These are phyloP conservation scores for Muscicapa striata DNA, from an alignment of 2,797 vertebrate species.

Conservation along the genomic window DNA sequence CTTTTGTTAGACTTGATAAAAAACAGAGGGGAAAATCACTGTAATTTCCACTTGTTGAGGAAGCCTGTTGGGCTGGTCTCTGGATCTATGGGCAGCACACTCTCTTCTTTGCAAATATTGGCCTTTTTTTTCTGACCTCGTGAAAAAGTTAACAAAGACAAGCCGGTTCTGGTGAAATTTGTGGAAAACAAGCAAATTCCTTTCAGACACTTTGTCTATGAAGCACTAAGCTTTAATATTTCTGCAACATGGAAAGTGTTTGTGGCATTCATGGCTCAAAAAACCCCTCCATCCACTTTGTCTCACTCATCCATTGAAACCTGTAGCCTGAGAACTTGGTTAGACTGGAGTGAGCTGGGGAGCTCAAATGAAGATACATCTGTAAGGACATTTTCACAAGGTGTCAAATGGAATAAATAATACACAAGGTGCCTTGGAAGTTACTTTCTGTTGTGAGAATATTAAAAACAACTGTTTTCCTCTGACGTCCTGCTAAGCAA, in stretches of 20 bases:
- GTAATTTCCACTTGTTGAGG: not conserved
- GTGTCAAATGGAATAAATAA: not conserved
- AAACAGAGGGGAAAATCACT: not conserved
- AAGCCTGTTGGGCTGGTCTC: not conserved
- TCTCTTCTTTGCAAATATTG: not conserved
- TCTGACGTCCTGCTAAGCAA: not conserved
- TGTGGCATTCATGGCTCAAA: constrained; percentile 11
- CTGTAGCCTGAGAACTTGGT: constrained; percentile 3
- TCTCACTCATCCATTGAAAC: constrained; percentile 1
- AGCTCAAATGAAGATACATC: not conserved
- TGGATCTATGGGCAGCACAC: not conserved
- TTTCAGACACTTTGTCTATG: not conserved
- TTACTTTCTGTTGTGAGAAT: not conserved
- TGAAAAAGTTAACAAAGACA: not conserved
- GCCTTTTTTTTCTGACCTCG: not conserved
- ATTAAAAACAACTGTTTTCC: constrained; percentile 17
- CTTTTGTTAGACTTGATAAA: not conserved
- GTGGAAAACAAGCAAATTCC: not conserved
- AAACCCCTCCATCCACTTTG: not conserved
- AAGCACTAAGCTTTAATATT: constrained; percentile 15
- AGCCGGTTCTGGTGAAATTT: not conserved
- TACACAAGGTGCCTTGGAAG: not conserved
- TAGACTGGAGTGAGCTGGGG: not conserved
- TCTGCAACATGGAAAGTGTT: not conserved
- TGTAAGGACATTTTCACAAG: constrained; percentile 30